These are phyloP conservation scores for Trissoscelio sp. DNA, from an alignment of 2,888 invertebrate genomes.

Conservation along the genomic window DNA sequence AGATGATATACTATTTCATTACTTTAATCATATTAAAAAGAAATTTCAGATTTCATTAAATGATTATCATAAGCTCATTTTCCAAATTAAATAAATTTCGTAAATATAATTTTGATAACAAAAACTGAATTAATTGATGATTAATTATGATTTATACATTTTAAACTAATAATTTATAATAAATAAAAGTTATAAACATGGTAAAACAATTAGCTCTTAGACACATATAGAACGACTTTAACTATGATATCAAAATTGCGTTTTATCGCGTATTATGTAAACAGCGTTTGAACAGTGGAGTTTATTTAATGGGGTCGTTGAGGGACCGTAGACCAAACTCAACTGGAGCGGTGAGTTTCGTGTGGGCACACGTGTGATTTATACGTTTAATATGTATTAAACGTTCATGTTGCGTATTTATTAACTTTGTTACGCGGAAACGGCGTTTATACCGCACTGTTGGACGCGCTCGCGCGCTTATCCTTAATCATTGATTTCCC, in stretches of 20 bases:
- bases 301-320: constrained; percentile 24
- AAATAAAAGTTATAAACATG: no score
- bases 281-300: constrained; percentile 1
- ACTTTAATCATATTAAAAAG: not conserved
- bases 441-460: constrained; percentile 10
- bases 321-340: not conserved
- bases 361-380: constrained; percentile 4
- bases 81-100: no score
- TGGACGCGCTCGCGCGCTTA: not conserved
- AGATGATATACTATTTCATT: not conserved
- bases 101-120: no score
- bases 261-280: constrained; percentile 32
- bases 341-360: not conserved
- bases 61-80: no score
- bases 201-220: no score
- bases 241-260: constrained; percentile 8
- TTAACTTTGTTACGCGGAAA: constrained; percentile 21
- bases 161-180: no score
- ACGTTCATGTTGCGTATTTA: constrained; percentile 14
- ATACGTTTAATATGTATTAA: constrained; percentile 16
- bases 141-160: no score
- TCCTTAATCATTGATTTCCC: constrained; percentile 34
- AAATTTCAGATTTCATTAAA: no score
- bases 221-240: constrained; percentile 21
- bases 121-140: no score